Percentiles rank a stretch among this genome's conserved stretches.
Evolutionary conservation across 1,140 invertebrate species (phyloP).

Genomic region (Akabosia matsudoensis): DNA sequence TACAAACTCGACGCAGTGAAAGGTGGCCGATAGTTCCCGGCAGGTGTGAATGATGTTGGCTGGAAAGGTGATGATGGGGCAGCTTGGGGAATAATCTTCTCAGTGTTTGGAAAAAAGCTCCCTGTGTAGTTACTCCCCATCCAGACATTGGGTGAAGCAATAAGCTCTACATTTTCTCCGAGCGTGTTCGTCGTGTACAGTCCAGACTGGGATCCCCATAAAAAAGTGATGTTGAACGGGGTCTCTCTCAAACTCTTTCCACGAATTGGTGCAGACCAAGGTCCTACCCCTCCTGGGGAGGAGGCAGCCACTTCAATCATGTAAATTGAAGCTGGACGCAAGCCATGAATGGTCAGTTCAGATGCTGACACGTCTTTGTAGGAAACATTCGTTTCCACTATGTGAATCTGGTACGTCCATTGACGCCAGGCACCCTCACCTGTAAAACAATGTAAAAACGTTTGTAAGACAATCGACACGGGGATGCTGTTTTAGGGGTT

Average conservation of each 20-base stretch:
- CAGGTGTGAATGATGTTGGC: neutral
- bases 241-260: conserved; percentile 62
- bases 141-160: conserved; percentile 29
- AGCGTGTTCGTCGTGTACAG: conserved; percentile 40
- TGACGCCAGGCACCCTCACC: conserved; percentile 72
- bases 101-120: neutral
- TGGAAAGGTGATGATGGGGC: neutral
- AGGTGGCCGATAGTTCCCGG: neutral
- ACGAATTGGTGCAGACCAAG: conserved; percentile 67
- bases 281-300: conserved; percentile 67
- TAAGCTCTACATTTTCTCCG: conserved; percentile 36
- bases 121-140: neutral
- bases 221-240: conserved; percentile 48
- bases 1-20: neutral
- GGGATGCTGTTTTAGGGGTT: neutral
- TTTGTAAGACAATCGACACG: too few relatives aligned
- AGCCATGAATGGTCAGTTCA: conserved; percentile 54
- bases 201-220: conserved; percentile 40
- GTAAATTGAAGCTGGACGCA: conserved; percentile 56
- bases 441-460: conserved; percentile 40
- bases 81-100: neutral
- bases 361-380: conserved; percentile 54
- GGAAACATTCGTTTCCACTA: conserved; percentile 59
- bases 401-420: conserved; percentile 78
- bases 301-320: conserved; percentile 72